Evolutionary conservation across 2,888 invertebrate genomes (phyloP).

Genomic region (Drosophila prolongata): DNA sequence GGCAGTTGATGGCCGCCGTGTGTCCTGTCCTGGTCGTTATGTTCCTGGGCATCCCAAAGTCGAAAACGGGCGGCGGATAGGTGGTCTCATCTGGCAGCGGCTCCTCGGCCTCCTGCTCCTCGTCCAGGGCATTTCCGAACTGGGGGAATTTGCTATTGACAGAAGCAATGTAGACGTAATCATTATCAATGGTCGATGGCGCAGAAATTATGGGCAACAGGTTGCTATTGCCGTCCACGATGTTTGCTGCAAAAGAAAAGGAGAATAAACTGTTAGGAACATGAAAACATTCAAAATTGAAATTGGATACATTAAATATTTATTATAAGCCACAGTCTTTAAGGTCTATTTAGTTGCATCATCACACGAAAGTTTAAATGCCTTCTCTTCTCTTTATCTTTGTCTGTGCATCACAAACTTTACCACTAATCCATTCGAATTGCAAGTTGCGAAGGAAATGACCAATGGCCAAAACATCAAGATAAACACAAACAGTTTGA

Average conservation of each 20-base stretch:
- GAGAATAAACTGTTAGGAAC: background rate
- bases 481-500: slow-evolving; percentile 10
- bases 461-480: background rate
- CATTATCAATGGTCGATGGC: slow-evolving; percentile 38
- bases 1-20: slow-evolving; percentile 94
- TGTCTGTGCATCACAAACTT: background rate
- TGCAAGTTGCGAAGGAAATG: background rate
- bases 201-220: slow-evolving; percentile 67
- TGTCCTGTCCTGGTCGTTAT: slow-evolving; percentile 94
- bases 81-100: slow-evolving; percentile 60
- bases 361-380: background rate
- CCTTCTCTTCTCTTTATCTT: background rate
- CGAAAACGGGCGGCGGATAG: slow-evolving; percentile 89
- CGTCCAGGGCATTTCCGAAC: slow-evolving; percentile 64
- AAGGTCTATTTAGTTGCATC: background rate
- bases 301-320: too few species aligned
- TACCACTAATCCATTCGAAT: background rate
- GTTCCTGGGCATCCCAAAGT: slow-evolving; percentile 93
- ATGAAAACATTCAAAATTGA: background rate
- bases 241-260: slow-evolving; percentile 24
- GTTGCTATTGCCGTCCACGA: slow-evolving; percentile 52
- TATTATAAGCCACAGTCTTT: too few species aligned
- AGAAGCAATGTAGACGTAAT: slow-evolving; percentile 74
- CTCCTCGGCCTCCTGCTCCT: slow-evolving; percentile 49
- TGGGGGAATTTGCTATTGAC: slow-evolving; percentile 63